Conservation (phyloP, 92 coral and sea anemone genomes). For the Parazoanthus darwini region DNA sequence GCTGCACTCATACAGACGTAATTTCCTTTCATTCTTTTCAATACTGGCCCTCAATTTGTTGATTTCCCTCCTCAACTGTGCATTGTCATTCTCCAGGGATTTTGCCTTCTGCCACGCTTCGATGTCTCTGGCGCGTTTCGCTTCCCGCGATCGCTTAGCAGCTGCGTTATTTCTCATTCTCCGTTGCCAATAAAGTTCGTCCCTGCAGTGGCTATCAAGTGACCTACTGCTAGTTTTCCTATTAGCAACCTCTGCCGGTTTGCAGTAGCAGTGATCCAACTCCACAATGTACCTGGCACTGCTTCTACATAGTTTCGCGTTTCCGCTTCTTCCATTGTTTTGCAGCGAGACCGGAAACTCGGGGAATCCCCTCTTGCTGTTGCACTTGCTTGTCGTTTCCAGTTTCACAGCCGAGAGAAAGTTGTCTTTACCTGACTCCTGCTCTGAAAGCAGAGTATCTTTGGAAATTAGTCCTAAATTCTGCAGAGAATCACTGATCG, state of each 20-base stretch:
- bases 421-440: background rate
- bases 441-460: background rate
- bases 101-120: constrained; percentile 14
- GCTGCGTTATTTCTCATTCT: constrained; percentile 9
- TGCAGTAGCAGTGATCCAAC: constrained; percentile 23
- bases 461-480: background rate
- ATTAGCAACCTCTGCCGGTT: background rate
- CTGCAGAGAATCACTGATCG: too few relatives aligned
- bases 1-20: background rate
- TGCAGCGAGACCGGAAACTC: background rate
- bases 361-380: constrained; percentile 15
- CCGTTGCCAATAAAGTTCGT: constrained; percentile 16
- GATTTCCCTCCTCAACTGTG: constrained; percentile 11
- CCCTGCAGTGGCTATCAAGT: background rate
- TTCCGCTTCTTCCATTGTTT: background rate
- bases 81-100: background rate
- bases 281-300: background rate
- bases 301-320: background rate
- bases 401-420: background rate
- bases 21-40: constrained; percentile 5
- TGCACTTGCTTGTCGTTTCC: background rate
- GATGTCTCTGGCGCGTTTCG: constrained; percentile 4
- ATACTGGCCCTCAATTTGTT: background rate
- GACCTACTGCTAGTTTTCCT: background rate
- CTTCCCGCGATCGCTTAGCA: constrained; percentile 19